Evolutionary conservation across 2,113 vertebrate genomes (phyloP), one percentile per base, ranked within the genome.

Genomic region (Toxostoma redivivum): DNA sequence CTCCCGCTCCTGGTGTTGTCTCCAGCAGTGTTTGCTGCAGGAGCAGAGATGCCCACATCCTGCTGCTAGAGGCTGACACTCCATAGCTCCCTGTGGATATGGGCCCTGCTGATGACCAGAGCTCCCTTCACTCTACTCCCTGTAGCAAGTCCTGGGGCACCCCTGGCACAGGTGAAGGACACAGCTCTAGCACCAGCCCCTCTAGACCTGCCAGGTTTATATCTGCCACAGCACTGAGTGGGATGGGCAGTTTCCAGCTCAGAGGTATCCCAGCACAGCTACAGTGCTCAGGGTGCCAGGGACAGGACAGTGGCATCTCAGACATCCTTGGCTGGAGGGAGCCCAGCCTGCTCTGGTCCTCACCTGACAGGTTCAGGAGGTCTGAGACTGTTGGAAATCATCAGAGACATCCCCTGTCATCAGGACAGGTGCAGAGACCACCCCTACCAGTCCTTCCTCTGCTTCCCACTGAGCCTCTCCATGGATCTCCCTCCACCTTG

Each of bases 211-310:
- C 51, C 7, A 1, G 62, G 25, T 42, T 57, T 6, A 1, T 22
- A 24, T 44, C 37, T 61, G 35, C 16, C 3, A 1, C 37, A 37
- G 1, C 3, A 3, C 15, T 20, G 2, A 1, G 60, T 2, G 1
- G 37, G 40, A 65, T 0, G 7, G 37, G 28, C 0, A 2, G 30
- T 28, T 78, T 60, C n/a, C 64, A 73, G 20, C 50, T 56, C 3
- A 0, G 72, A 45, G 28, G 5, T 31, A 17, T 67, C 72, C 62
- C 67, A 83, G 58, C 33, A 31, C 0, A 10, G 67, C 48, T 11
- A 1, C 0, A 0, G 37, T 47, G 31, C 54, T 73, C 4, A 0
- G 21, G 27, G 6, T 73, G 40, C 31, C 0, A 0, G 25, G 37
- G 21, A 15, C 40, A 45, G 71, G 66, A 47, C 35, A 24, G 31